Evolutionary conservation across 2,113 vertebrate species (phyloP).

Genomic region (Prunella fulvescens): DNA sequence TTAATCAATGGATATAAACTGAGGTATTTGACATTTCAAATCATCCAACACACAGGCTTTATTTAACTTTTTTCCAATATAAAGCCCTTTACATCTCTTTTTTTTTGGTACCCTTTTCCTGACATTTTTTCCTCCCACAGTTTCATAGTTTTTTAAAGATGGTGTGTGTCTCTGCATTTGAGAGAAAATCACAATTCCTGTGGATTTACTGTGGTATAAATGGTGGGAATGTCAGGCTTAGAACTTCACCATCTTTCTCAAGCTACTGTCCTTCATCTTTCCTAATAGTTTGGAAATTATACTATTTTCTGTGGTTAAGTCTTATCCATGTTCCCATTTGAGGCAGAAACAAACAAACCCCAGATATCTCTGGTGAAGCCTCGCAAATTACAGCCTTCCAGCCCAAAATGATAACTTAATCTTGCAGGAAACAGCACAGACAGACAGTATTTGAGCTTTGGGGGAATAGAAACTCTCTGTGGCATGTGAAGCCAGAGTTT

Average conservation of each 20-base stretch:
- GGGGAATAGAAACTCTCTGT: not conserved
- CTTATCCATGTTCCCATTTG: not conserved
- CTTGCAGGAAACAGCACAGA: slow-evolving; percentile 10
- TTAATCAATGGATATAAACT: not conserved
- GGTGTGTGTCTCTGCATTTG: not conserved
- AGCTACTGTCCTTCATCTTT: not conserved
- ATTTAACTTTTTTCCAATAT: not conserved
- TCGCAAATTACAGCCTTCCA: not conserved
- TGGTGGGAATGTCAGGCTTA: not conserved
- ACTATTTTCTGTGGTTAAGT: not conserved
- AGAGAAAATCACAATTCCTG: not conserved
- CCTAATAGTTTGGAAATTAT: not conserved
- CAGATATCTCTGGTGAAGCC: not conserved
- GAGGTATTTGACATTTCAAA: not conserved
- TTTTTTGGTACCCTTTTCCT: not conserved
- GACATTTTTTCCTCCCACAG: fast-evolving
- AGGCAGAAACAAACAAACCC: not conserved
- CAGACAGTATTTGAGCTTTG: not conserved
- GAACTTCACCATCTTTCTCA: not conserved
- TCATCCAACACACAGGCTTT: not conserved
- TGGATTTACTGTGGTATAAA: not conserved
- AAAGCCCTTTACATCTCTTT: not conserved
- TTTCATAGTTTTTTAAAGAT: not conserved
- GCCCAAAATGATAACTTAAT: slow-evolving; percentile 12
- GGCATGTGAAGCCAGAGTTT: not conserved